These are phyloP conservation scores for Nomada fabriciana DNA, from an alignment of 2,888 invertebrate species.

Conservation along the genomic window DNA sequence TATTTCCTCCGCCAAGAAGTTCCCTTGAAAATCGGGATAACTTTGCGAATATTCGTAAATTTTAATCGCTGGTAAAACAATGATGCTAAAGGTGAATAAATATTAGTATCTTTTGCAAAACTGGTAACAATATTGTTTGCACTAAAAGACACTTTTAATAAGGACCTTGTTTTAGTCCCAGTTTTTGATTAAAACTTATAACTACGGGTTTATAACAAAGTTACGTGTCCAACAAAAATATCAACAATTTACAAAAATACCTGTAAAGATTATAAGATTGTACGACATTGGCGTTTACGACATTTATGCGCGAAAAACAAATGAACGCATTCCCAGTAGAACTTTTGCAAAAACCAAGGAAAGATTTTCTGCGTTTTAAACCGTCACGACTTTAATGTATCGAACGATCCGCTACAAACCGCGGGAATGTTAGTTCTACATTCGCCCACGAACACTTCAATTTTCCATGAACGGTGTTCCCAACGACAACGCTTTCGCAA, in stretches of 20 bases:
- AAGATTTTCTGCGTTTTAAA: neutral
- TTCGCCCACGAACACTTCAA: neutral
- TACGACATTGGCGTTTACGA: neutral
- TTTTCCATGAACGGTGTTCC: neutral
- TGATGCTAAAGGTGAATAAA: neutral
- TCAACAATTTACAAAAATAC: no score
- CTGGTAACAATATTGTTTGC: neutral
- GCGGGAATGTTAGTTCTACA: no score
- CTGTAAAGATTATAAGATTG: no score
- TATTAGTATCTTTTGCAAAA: neutral
- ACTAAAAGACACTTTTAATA: no score
- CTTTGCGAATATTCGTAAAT: constrained; percentile 9
- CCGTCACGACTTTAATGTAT: neutral
- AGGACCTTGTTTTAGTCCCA: no score
- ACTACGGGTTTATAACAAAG: no score
- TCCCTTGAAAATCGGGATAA: constrained; percentile 18
- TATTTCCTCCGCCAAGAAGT: neutral
- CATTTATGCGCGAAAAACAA: neutral
- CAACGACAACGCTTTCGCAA: neutral
- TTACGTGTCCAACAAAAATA: no score
- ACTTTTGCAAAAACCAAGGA: neutral
- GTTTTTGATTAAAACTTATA: neutral
- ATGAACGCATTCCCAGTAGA: neutral
- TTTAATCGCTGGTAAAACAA: constrained; percentile 5
- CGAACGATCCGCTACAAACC: neutral